Conservation (phyloP, 2,888 invertebrate genomes). For the Perizoma flavofasciatum region DNA sequence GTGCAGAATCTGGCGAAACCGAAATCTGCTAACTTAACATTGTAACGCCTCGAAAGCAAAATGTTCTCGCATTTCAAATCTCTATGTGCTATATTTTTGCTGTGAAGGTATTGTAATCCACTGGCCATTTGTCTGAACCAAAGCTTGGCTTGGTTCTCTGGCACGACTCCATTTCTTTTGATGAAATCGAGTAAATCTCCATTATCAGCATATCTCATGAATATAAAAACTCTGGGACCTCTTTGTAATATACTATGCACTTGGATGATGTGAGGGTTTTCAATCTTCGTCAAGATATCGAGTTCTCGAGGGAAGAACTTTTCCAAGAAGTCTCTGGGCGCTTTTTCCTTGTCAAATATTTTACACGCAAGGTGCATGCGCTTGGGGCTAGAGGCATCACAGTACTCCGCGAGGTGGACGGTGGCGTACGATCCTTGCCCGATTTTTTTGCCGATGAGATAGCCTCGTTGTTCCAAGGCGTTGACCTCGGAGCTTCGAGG, state of each 20-base stretch:
- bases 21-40: constrained; percentile 96
- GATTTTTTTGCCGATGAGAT: constrained; percentile 93
- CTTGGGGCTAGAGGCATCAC: constrained; percentile 88
- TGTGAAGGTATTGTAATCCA: constrained; percentile 92
- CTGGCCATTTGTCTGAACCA: constrained; percentile 95
- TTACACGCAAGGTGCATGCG: constrained; percentile 93
- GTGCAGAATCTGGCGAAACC: constrained; percentile 95
- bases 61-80: constrained; percentile 98
- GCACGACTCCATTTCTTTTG: constrained; percentile 89
- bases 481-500: constrained; percentile 93
- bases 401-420: constrained; percentile 93
- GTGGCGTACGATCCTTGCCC: constrained; percentile 96
- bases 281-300: constrained; percentile 93
- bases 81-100: constrained; percentile 93
- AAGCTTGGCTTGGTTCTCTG: constrained; percentile 90
- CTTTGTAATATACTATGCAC: constrained; percentile 94
- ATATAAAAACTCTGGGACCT: constrained; percentile 93
- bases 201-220: constrained; percentile 96
- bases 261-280: constrained; percentile 95
- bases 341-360: constrained; percentile 95
- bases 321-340: constrained; percentile 94
- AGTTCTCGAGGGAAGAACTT: constrained; percentile 97
- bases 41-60: constrained; percentile 91
- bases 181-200: constrained; percentile 95
- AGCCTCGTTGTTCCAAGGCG: constrained; percentile 93